Base-by-base conservation (phyloP, 2,797 vertebrate species). In the Lepilemur septentrionalis region DNA sequence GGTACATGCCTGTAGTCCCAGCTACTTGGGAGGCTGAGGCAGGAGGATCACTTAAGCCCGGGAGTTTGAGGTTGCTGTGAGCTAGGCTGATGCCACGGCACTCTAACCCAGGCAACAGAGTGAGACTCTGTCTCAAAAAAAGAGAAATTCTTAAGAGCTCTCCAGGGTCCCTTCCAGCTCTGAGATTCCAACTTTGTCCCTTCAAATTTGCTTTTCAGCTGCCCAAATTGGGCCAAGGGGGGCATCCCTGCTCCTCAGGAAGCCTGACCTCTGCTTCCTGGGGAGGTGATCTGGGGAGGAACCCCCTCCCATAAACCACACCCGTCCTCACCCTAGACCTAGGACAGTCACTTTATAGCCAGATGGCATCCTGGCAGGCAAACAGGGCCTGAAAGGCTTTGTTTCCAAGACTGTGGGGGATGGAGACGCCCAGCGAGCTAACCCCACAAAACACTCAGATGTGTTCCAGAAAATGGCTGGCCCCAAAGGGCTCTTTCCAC, bases 191-290 rank as follows among this genome's bases (percentile, higher is more conserved):
- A 63, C 38, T 25, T 57, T 95, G 96, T 96, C 98, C 97, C 98
- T 98, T 98, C 98, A 98, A 63, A 69, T 89, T 92, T 95, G 87
- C 90, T 94, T 97, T 73, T 94, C n/a, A 7, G 10, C 73, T 83
- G 41, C 35, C 30, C 35, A 30, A 28, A 35, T 28, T 23, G 35
- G 48, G 13, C 32, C 28, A 22, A n/a, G 32, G 22, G 25, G 46
- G 81, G 63, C 48, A 28, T 32, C 48, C 46, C 48, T 46, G 23
- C 23, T 61, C 25, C 63, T 23, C 14, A 76, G 50, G 32, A 69
- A 72, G 50, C n/a, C 25, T 55, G 13, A 30, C 32, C 4, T 69
- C 38, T 89, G 25, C 4, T 17, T 13, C 38, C 48, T 61, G 0
- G 23, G 32, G 32, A 93, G 38, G 30, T 69, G 17, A 12, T 43